phyloP scores from a whole-genome alignment of 2,113 vertebrate species.

The Phylloscopus trochilus region DNA sequence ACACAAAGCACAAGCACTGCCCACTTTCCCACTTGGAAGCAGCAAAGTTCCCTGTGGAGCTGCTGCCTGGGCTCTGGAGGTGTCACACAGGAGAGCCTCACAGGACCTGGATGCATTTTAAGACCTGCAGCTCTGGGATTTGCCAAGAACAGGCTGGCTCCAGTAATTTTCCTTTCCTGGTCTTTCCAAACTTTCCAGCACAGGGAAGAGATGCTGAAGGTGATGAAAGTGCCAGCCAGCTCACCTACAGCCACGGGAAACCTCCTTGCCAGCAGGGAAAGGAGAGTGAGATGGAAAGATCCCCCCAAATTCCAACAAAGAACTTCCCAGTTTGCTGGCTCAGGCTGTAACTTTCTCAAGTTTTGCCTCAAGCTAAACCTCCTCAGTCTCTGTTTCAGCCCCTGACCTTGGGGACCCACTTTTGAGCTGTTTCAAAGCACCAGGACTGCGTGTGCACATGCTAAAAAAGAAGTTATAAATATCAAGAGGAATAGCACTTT shows the following conservation, averaged over 20 bases:
- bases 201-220: not conserved
- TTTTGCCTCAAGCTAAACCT: not conserved
- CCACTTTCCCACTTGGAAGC: not conserved
- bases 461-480: constrained; percentile 18
- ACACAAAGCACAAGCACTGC: not conserved
- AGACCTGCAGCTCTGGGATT: not conserved
- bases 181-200: not conserved
- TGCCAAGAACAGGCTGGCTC: not conserved
- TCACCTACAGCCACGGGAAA: not conserved
- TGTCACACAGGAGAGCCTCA: not conserved
- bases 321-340: not conserved
- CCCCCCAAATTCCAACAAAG: not conserved
- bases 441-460: not conserved
- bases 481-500: not conserved
- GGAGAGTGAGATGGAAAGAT: not conserved
- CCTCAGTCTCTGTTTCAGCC: not conserved
- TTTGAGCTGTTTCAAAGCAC: not conserved
- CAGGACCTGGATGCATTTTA: not conserved
- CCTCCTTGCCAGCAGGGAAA: not conserved
- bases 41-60: not conserved
- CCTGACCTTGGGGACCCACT: not conserved
- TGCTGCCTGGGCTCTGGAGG: not conserved
- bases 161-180: not conserved
- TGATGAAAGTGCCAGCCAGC: not conserved
- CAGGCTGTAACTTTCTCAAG: not conserved